Evolutionary conservation across 2,113 vertebrate species (phyloP).

Genomic region (Tympanuchus pallidicinctus): DNA sequence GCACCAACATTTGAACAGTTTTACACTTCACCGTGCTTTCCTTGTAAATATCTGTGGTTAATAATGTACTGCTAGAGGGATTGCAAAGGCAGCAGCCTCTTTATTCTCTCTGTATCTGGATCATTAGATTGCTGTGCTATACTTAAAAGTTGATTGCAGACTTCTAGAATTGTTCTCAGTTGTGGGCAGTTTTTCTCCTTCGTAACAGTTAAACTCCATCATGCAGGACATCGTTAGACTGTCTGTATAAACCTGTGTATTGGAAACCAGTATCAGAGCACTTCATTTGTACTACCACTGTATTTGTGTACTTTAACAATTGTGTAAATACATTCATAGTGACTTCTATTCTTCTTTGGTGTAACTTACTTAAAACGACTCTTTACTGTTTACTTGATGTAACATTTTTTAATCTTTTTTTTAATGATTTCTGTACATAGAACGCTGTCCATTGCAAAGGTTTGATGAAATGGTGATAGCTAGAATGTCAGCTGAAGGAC

Average conservation of each 20-base stretch:
- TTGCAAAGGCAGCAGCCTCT: slow-evolving; percentile 50
- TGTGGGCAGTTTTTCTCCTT: slow-evolving; percentile 47
- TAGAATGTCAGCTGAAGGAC: background rate
- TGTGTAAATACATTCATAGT: slow-evolving; percentile 95
- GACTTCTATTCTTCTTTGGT: slow-evolving; percentile 79
- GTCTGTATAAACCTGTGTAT: slow-evolving; percentile 74
- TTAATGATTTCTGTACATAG: background rate
- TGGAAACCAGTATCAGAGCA: slow-evolving; percentile 72
- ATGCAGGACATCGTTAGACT: slow-evolving; percentile 47
- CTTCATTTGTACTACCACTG: slow-evolving; percentile 88
- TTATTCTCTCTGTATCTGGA: slow-evolving; percentile 60
- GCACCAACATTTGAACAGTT: slow-evolving; percentile 53
- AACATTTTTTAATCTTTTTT: background rate
- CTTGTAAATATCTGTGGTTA: slow-evolving; percentile 72
- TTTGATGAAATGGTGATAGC: background rate
- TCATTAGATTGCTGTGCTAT: slow-evolving; percentile 66
- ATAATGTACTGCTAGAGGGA: slow-evolving; percentile 54
- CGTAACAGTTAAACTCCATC: slow-evolving; percentile 57
- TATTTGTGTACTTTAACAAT: slow-evolving; percentile 91
- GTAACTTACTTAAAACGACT: slow-evolving; percentile 32
- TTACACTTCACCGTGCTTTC: slow-evolving; percentile 57
- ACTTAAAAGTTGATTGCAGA: slow-evolving; percentile 69
- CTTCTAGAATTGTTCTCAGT: slow-evolving; percentile 61
- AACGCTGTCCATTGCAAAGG: background rate
- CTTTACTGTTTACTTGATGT: background rate